phyloP scores from a whole-genome alignment of 2,888 invertebrate species.

The Brenthis daphne region DNA sequence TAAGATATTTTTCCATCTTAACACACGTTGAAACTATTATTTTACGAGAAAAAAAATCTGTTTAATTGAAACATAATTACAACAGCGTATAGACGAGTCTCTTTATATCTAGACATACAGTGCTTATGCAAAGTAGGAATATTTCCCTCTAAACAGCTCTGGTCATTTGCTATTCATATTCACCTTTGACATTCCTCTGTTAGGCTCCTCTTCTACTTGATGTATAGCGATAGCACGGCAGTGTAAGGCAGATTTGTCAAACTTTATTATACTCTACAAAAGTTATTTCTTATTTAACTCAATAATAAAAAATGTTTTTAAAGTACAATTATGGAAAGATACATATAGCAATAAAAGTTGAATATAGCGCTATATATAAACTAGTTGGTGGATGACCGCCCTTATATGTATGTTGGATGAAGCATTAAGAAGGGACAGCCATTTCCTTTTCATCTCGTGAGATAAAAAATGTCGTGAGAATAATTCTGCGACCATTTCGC shows the following conservation, averaged over 20 bases:
- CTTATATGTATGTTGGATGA: slow-evolving; percentile 16
- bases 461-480: slow-evolving; percentile 13
- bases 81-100: too few species aligned
- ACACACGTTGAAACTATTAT: too few species aligned
- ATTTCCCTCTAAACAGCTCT: not conserved
- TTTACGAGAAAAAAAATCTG: too few species aligned
- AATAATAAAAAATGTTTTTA: too few species aligned
- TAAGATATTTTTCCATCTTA: too few species aligned
- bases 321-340: not conserved
- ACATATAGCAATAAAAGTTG: not conserved
- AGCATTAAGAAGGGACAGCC: slow-evolving; percentile 20
- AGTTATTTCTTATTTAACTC: too few species aligned
- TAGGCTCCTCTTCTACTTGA: not conserved
- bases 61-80: too few species aligned
- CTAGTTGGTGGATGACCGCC: not conserved
- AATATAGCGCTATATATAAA: not conserved
- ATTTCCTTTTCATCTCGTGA: slow-evolving; percentile 21
- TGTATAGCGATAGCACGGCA: not conserved
- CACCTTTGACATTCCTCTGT: slow-evolving; percentile 13
- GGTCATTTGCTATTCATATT: slow-evolving; percentile 7
- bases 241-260: not conserved
- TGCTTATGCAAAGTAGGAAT: not conserved
- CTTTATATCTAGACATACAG: too few species aligned
- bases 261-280: too few species aligned
- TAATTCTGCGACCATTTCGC: slow-evolving; percentile 7